Evolutionary conservation across 2,113 vertebrate species (phyloP), one percentile per base, ranked within the genome.

Genomic region (Erythrocercus mccallii): DNA sequence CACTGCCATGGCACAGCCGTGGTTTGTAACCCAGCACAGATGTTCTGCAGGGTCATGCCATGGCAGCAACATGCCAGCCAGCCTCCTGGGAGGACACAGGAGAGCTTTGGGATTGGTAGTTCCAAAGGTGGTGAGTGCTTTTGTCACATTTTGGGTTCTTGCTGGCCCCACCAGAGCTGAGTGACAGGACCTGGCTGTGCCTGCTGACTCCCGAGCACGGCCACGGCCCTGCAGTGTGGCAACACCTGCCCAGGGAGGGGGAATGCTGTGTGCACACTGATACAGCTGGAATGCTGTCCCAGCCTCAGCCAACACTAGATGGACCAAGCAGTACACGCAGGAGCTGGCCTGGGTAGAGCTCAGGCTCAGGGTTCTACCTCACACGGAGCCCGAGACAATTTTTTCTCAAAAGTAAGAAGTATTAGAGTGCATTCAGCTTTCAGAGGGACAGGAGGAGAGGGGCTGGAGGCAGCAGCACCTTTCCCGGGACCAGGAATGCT

Each of bases 1-100:
- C 37, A 2, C 0, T 25, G 11, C 3, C 1, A 2, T 2, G 31
- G 53, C 60, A 51, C 0, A 0, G 23, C 33, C 0, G 0, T 2
- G 65, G 2, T 2, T 2, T 61, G 2, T 2, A 25, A 23, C 24
- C 45, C 47, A 22, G 92, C 54, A 60, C 20, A 19, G 69, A 4
- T 0, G 12, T 5, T 28, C 68, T 38, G 30, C 69, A 45, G 69
- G 66, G 60, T 18, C n/a, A 3, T 5, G 6, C 24, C 1, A 0
- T 0, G 69, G 71, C 50, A 56, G 48, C 1, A 6, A 15, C 11
- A 7, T 0, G 5, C n/a, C 35, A 44, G 45, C 37, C 16, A 18
- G 11, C 24, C 62, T 35, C 51, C 61, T 1, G 24, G 10, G 6
- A 37, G 21, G 33, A n/a, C 5, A 5, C 12, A 24, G 45, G 17